Base-by-base conservation (phyloP, 2,797 vertebrate species). In the Onychomys torridus region DNA sequence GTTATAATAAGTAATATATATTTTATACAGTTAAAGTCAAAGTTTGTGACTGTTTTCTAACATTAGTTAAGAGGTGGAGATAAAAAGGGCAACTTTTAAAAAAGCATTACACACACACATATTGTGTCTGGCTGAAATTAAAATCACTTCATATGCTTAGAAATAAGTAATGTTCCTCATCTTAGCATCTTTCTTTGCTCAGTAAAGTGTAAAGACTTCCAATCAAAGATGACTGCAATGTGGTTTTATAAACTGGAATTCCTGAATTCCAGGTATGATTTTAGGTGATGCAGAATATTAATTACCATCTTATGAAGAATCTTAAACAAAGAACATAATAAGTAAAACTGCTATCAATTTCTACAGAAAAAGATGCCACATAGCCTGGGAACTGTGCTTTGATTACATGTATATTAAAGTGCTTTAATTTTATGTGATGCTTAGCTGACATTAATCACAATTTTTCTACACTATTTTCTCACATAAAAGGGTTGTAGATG, bases 131-230 rank as follows among this genome's bases (percentile, higher is more conserved):
- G 29, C 55, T 96, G 27, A 95, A 94, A 21, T 78, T 94, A 52
- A 96, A 95, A 16, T 57, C n/a, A 57, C 89, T 93, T 90, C 57
- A 84, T 13, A 81, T 63, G 46, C 59, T 82, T 96, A 93, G 65
- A 23, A 96, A 95, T 76, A 23, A 97, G 83, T 85, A 86, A 85
- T 81, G 55, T 46, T 21, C 9, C 17, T 8, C 65, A 88, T 63
- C 84, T 87, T 77, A 82, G 16, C 85, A 69, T 84, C 0, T 0
- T 81, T 79, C 46, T 93, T 91, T 91, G 23, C 61, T 75, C n/a
- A 78, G 63, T 63, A 55, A 90, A 40, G 16, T 79, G 63, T 91
- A 75, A 94, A 52, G 91, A 79, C 34, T 93, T 89, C 34, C n/a
- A 76, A 83, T 40, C 63, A 85, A 90, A 90, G 29, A 83, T 32